Base-by-base conservation (phyloP, 2,888 invertebrate species). In the Pterostichus madidus region DNA sequence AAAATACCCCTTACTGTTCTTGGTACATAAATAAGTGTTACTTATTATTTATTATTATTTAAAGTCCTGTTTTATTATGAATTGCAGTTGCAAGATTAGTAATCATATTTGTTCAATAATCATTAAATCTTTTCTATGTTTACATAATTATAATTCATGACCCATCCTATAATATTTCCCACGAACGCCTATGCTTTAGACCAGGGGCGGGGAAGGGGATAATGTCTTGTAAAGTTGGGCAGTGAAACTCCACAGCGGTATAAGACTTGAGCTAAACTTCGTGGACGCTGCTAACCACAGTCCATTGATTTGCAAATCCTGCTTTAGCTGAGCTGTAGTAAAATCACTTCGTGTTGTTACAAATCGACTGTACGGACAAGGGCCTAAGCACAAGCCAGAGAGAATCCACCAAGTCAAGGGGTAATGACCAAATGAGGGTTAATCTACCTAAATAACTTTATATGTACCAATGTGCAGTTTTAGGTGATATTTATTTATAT, bases 251-350 rank as follows among this genome's bases (percentile, higher is more conserved):
- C n/a, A 11, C 49, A 39, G 39, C 39, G 39, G 39, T 39, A 5
- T 5, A 5, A 39, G n/a, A 78, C 59, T 78, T 78, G 56, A 59
- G 15, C n/a, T 24, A 61, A 78, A 75, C 24, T 75, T 75, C 52
- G 75, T 32, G 75, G 75, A 49, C 75, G 52, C 49, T 52, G 52
- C 44, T 59, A 78, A 78, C 78, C 44, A 78, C 78, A 78, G 44
- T 44, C 78, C 78, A 61, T 78, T 78, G 61, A 78, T 78, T 78
- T 78, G 78, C 78, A 78, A 56, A 59, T 78, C 78, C 61, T 49
- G 49, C 73, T 49, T 32, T 17, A 78, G 17, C 59, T n/a, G 59
- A 17, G 44, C 24, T 46, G 15, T 24, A 46, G 15, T 44, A 39
- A 78, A 75, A 49, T 52, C 75, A 75, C 75, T 71, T 71, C 35